Evolutionary conservation across 2,113 vertebrate genomes (phyloP), one percentile per base, ranked within the genome.

Genomic region (Dipodomys stephensi): DNA sequence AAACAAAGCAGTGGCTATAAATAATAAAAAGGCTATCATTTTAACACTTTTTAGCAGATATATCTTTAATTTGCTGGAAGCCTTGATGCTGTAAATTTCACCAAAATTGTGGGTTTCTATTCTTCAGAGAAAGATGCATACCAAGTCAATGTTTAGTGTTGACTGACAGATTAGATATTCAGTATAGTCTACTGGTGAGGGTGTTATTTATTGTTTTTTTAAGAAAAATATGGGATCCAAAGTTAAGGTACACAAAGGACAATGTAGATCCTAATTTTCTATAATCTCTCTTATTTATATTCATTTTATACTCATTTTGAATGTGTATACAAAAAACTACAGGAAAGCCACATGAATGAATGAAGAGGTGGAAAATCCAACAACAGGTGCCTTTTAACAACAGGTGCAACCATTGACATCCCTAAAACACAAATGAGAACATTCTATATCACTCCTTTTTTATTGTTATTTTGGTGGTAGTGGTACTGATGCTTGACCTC

Each of bases 81-180:
- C 80, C 11, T 62, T 72, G 32, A 44, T 95, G 88, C 30, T 30
- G 19, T 85, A 18, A 9, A 32, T 9, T 73, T 94, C 39, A 78
- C 22, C 0, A 0, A 73, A 87, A 84, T 12, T 88, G 3, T 74
- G 64, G 22, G 10, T 67, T 96, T 89, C 46, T 4, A 60, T 19
- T 84, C 8, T 91, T 83, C 18, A 19, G 10, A 11, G 27, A 16
- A 76, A 16, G 76, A 27, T 44, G n/a, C 30, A 77, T 77, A 83
- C 25, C 57, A 94, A 93, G 79, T 39, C 32, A 44, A 49, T 94
- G 20, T 19, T 93, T 90, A 87, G 18, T n/a, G 93, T 44, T 90
- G 28, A 30, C 20, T 91, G 4, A 77, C n/a, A 84, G 20, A 78
- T 85, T 89, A 82, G 4, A 72, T 86, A 90, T 91, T 53, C 3